Base-by-base conservation (phyloP, 2,797 vertebrate genomes). In the Megaceryle alcyon region DNA sequence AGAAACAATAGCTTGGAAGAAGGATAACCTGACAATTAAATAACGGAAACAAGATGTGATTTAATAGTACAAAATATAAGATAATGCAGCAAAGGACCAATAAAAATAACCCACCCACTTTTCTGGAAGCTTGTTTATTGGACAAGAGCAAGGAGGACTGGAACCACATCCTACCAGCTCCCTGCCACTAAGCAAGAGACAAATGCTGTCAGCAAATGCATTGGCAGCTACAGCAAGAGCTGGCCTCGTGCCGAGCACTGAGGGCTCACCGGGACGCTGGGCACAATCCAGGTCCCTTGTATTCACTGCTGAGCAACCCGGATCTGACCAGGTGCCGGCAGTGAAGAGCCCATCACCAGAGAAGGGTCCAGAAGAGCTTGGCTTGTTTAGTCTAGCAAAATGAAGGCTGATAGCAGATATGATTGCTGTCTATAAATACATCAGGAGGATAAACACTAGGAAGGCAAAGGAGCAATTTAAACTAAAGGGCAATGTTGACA, bases 381-480 rank as follows among this genome's bases (percentile, higher is more conserved):
- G 13, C 78, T 90, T 93, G 94, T 96, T 95, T 87, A 31, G 95
- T 44, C 93, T 92, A 14, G 94, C 90, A 86, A 49, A 87, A 94
- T 17, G 84, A 77, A 89, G 95, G 93, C 83, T 95, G 94, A 93
- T 57, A 73, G 94, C 88, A 87, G 81, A 90, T 70, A 90, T 93
- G 93, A 96, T 94, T 97, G 92, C 96, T 82, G 86, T 13, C 95
- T 96, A 90, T 90, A 96, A 96, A 96, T 94, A 87, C 92, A 79
- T 79, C 83, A n/a, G 88, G 86, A 96, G 90, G 93, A 96, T 90
- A 96, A 97, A 96, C 90, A 96, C 75, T 44, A 25, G 86, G 86
- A 90, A 95, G 78, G 92, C 88, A 92, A 96, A 90, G 79, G 78
- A 92, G 88, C 90, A 90, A 96, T 96, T 97, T 93, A 57, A 93